Evolutionary conservation across 2,797 vertebrate species (phyloP).

Genomic region (Poecile montanus): DNA sequence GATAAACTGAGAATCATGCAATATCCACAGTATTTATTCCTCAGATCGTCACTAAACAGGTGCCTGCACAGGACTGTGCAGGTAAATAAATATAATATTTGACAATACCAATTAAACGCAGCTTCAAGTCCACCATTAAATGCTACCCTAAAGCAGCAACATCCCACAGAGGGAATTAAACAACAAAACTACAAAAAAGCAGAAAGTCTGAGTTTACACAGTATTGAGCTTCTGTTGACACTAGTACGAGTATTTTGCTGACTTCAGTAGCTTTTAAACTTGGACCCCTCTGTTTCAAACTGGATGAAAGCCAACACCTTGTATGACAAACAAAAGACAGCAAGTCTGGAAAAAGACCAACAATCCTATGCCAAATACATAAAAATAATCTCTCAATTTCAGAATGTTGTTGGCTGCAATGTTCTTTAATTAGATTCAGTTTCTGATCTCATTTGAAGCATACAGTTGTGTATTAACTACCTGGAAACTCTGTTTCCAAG

Average conservation of each 20-base stretch:
- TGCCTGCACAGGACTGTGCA: neutral
- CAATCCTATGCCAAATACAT: conserved; percentile 25
- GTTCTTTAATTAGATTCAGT: conserved; percentile 46
- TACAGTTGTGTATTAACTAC: conserved; percentile 4
- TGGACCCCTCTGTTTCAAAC: conserved; percentile 50
- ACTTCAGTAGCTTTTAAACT: conserved; percentile 52
- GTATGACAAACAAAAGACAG: conserved; percentile 38
- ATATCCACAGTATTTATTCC: neutral
- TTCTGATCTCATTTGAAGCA: conserved; percentile 51
- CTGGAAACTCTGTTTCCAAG: neutral
- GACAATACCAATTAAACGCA: fast-evolving
- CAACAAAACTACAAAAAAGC: conserved; percentile 3
- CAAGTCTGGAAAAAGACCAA: conserved; percentile 30
- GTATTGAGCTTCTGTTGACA: conserved; percentile 50
- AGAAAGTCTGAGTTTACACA: conserved; percentile 5
- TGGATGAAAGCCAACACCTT: conserved; percentile 42
- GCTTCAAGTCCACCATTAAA: neutral
- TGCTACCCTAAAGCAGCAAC: neutral
- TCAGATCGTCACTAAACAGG: neutral
- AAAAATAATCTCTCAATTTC: conserved; percentile 59
- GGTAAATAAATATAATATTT: neutral
- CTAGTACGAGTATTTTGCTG: conserved; percentile 57
- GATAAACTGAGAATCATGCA: neutral
- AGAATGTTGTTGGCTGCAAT: conserved; percentile 17
- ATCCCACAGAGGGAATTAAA: conserved; percentile 17